Base-by-base conservation (phyloP, 2,888 invertebrate species). In the Tenthredo livida region DNA sequence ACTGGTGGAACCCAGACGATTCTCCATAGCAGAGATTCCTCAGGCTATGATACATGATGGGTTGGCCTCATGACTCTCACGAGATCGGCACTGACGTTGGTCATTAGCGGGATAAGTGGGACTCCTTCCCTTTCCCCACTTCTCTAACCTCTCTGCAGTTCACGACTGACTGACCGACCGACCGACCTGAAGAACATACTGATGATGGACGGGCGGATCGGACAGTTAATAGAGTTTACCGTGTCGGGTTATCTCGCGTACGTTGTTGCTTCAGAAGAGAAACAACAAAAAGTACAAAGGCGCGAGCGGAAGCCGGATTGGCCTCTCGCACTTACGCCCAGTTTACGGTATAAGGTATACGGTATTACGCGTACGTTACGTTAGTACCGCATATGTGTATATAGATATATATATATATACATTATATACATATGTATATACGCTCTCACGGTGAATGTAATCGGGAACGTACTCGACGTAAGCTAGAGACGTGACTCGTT, bases 251-350 rank as follows among this genome's bases (percentile, higher is more conserved):
- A 78, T 67, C 65, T 65, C 47, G 78, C 86, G 73, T 86, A 87
- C 85, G 87, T 89, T 61, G 61, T 80, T 80, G 37, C 40, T 50
- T 15, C 61, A 21, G 6, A n/a, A 33, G 33, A 78, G 21, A 80
- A 61, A 80, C 58, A 80, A 80, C 61, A 80, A 80, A 15, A 40
- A 7, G 61, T 21, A 77, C 29, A 50, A 40, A 25, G 77, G 21
- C 33, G 29, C 54, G 77, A 25, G 29, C 77, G 77, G 77, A 77
- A 77, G 77, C 40, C 50, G 29, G 54, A 29, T 61, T n/a, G 58
- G 21, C 78, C 17, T 37, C 25, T 37, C 25, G 40, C 70, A 67
- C 67, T 29, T 70, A 73, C 72, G 72, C 50, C 65, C 70, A 83
- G 67, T 83, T 83, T 47, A 67, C 83, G 61, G 80, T 80, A 77